phyloP scores from a whole-genome alignment of 2,888 invertebrate species.

The Philopedon plagiatum region DNA sequence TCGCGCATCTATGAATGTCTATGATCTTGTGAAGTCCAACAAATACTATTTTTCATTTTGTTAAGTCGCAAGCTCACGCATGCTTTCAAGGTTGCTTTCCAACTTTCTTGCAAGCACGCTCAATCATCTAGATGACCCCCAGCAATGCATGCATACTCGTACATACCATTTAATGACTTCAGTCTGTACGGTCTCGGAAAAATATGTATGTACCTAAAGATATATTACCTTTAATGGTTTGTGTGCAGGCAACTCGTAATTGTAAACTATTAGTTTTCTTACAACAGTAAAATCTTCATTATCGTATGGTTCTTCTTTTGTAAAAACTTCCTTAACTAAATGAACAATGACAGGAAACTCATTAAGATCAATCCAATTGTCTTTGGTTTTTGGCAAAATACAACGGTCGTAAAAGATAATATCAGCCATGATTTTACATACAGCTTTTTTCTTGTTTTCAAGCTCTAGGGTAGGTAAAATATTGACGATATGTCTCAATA shows the following conservation, averaged over 20 bases:
- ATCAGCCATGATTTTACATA: not conserved
- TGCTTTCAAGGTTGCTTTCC: too few species aligned
- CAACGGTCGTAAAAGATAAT: conserved; percentile 13
- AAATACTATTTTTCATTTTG: too few species aligned
- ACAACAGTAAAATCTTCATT: not conserved
- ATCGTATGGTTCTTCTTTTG: not conserved
- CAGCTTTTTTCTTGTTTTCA: not conserved
- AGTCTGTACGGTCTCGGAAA: too few species aligned
- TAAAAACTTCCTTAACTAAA: conserved; percentile 5
- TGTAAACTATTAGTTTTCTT: not conserved
- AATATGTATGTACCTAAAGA: too few species aligned
- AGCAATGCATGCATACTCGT: too few species aligned
- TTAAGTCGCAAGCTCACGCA: too few species aligned
- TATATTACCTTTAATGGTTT: conserved; percentile 25
- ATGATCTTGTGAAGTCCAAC: too few species aligned
- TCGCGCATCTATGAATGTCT: too few species aligned
- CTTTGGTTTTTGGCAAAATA: not conserved
- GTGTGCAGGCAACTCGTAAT: conserved; percentile 10
- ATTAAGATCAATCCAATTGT: conserved; percentile 25
- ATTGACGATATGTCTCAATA: not conserved
- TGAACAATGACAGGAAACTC: not conserved
- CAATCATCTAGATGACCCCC: too few species aligned
- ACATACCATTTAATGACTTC: too few species aligned
- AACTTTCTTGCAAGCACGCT: too few species aligned
- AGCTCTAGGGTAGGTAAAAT: not conserved